Conservation (phyloP, 2,888 invertebrate genomes). For the Epinotia brunnichana region DNA sequence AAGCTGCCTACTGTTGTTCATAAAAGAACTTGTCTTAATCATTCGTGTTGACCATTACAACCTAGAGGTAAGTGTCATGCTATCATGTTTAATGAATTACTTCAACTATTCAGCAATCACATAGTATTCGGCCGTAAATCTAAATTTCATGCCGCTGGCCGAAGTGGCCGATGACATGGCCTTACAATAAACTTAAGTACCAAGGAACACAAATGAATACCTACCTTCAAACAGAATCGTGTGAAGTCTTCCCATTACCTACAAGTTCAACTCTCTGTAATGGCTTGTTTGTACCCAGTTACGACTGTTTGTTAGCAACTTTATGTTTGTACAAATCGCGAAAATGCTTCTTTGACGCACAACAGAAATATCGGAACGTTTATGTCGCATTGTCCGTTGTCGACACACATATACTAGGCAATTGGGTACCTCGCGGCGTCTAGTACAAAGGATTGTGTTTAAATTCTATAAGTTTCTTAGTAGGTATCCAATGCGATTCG, state of each 20-base stretch:
- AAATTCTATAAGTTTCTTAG: slow-evolving; percentile 55
- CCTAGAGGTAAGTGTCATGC: not conserved
- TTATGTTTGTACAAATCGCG: slow-evolving; percentile 61
- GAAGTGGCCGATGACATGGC: not conserved
- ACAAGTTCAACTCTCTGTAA: slow-evolving; percentile 53
- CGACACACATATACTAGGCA: slow-evolving; percentile 49
- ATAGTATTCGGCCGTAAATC: slow-evolving; percentile 8
- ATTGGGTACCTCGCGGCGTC: slow-evolving; percentile 54
- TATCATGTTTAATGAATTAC: not conserved
- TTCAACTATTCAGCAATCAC: not conserved
- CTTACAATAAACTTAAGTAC: slow-evolving; percentile 10
- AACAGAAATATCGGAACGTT: slow-evolving; percentile 67
- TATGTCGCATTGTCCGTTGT: slow-evolving; percentile 73
- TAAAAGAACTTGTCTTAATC: no score
- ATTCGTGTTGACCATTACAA: no score
- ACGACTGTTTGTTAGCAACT: slow-evolving; percentile 70
- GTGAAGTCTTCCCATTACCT: slow-evolving; percentile 55
- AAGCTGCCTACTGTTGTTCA: no score
- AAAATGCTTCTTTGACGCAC: slow-evolving; percentile 67
- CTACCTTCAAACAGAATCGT: slow-evolving; percentile 53
- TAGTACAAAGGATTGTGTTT: slow-evolving; percentile 57
- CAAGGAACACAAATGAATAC: slow-evolving; percentile 41
- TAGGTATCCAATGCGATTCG: no score
- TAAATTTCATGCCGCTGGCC: slow-evolving; percentile 1
- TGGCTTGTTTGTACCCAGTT: slow-evolving; percentile 62